A percentile compares a stretch with the other conserved stretches of the same genome.
phyloP scores from a whole-genome alignment of 2,797 vertebrate species.

The Orientallactaga sibirica region DNA sequence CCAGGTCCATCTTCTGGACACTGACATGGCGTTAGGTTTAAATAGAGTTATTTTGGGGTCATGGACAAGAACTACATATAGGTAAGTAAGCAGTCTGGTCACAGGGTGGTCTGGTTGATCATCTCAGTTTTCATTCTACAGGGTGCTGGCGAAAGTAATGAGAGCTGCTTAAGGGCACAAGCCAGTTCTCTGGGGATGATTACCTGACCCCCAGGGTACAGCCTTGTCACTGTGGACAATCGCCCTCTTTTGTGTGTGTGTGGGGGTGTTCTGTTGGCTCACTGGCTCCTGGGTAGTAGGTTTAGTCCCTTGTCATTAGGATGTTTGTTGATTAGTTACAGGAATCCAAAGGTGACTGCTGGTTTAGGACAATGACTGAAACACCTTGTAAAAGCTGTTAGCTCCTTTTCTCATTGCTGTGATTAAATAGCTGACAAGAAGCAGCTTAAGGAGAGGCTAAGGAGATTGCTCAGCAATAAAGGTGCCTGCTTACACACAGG shows the following conservation, averaged over 20 bases:
- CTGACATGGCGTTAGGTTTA: not conserved
- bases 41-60: not conserved
- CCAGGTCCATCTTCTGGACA: not conserved
- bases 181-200: not conserved
- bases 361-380: not conserved
- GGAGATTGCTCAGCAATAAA: not conserved
- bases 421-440: no score
- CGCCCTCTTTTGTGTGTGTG: no score
- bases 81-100: not conserved
- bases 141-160: not conserved
- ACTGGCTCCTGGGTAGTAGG: not conserved
- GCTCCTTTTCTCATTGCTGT: no score
- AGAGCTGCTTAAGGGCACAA: not conserved
- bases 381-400: not conserved
- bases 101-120: not conserved
- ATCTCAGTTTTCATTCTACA: not conserved
- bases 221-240: no score
- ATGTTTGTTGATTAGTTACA: not conserved
- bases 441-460: not conserved
- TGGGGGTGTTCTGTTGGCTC: not conserved
- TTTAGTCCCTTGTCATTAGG: not conserved
- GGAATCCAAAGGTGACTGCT: not conserved
- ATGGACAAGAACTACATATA: not conserved
- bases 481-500: no score
- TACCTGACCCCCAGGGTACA: no score